These are phyloP conservation scores for Oryzias curvinotus DNA, from an alignment of 2,113 vertebrate species.

Conservation along the genomic window DNA sequence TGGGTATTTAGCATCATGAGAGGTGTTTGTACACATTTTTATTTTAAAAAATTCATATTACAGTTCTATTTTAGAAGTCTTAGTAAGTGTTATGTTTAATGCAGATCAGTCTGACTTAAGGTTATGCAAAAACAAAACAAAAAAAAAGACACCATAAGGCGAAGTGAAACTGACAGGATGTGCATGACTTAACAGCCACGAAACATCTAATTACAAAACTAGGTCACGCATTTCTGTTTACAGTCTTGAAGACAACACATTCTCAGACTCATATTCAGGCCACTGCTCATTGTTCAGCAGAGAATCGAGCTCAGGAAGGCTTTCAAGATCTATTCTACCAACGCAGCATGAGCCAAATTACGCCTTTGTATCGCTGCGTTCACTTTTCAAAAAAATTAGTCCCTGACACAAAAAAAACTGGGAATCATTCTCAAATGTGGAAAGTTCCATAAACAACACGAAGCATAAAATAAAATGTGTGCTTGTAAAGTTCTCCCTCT, in stretches of 20 bases:
- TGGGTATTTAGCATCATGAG: no score
- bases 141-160: conserved; percentile 15
- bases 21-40: no score
- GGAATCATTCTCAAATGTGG: conserved; percentile 32
- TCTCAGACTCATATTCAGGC: conserved; percentile 50
- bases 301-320: conserved; percentile 40
- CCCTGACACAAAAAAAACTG: conserved; percentile 42
- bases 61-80: no score
- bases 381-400: conserved; percentile 28
- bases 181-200: conserved; percentile 26
- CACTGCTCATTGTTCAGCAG: conserved; percentile 64
- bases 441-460: conserved; percentile 9
- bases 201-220: conserved; percentile 63
- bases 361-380: conserved; percentile 36
- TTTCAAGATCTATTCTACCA: conserved; percentile 50
- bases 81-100: background rate
- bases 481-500: conserved; percentile 49
- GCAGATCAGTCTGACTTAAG: background rate
- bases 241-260: conserved; percentile 32
- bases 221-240: conserved; percentile 48
- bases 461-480: conserved; percentile 19
- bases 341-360: conserved; percentile 27
- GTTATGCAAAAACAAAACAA: background rate
- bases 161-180: conserved; percentile 15
- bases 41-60: no score